Conservation (phyloP, 2,888 invertebrate species). For the Eurytoma californica region DNA sequence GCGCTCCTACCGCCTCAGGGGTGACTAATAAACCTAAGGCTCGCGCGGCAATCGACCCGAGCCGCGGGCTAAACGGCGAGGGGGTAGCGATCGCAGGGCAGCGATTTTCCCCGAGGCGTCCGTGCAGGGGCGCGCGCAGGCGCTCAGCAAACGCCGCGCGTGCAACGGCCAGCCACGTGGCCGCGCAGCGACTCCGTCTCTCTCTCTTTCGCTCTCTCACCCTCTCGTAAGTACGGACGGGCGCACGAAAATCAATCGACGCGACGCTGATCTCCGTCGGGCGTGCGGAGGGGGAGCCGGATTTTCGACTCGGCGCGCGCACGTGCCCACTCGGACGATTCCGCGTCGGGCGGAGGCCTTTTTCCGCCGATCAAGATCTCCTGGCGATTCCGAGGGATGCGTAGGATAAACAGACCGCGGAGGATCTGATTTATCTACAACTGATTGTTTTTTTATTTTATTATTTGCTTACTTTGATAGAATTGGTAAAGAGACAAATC, state of each 20-base stretch:
- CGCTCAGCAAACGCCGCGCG: conserved; percentile 1
- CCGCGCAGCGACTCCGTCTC: conserved; percentile 20
- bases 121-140: neutral
- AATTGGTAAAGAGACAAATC: too few relatives aligned
- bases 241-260: conserved; percentile 51
- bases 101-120: conserved; percentile 7
- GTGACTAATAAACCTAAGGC: too few relatives aligned
- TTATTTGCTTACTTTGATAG: too few relatives aligned
- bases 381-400: conserved; percentile 36
- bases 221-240: neutral
- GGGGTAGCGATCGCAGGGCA: conserved; percentile 14
- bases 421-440: neutral
- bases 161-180: conserved; percentile 40
- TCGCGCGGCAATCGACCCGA: too few relatives aligned
- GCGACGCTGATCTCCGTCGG: neutral
- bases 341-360: conserved; percentile 10
- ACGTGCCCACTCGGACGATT: conserved; percentile 19
- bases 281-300: neutral
- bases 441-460: neutral
- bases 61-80: too few relatives aligned
- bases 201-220: neutral
- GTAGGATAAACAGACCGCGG: neutral
- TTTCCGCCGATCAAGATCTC: neutral
- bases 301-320: neutral
- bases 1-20: too few relatives aligned